Conservation (phyloP, 2,888 invertebrate species). For the Diloba caeruleocephala region DNA sequence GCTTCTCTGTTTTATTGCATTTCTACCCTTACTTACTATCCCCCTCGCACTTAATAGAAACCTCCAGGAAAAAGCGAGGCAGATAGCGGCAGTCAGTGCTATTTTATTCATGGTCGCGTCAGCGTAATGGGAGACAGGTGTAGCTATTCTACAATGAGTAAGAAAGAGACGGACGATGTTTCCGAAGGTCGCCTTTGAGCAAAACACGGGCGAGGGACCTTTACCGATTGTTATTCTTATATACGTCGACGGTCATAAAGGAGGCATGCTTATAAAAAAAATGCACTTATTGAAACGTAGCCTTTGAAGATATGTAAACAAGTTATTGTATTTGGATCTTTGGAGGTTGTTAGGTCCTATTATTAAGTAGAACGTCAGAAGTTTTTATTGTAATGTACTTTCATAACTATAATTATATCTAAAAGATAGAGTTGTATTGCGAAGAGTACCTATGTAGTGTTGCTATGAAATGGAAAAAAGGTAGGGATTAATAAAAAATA, state of each 20-base stretch:
- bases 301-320: conserved; percentile 69
- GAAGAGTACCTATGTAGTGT: too few species aligned
- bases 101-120: conserved; percentile 81
- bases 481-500: too few species aligned
- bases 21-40: conserved; percentile 66
- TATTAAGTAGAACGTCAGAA: conserved; percentile 6
- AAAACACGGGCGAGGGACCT: conserved; percentile 78
- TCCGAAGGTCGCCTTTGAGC: conserved; percentile 74
- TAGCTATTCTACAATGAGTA: conserved; percentile 64
- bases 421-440: too few species aligned
- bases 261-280: conserved; percentile 65
- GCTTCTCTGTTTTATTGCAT: conserved; percentile 80
- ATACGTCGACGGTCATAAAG: conserved; percentile 53
- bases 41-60: conserved; percentile 61
- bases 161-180: conserved; percentile 69
- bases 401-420: not conserved
- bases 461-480: too few species aligned
- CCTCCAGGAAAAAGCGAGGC: conserved; percentile 66
- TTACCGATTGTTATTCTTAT: conserved; percentile 80
- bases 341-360: not conserved
- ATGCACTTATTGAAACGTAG: conserved; percentile 73
- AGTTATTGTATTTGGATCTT: conserved; percentile 30
- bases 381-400: conserved; percentile 15
- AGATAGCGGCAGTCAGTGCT: conserved; percentile 71
- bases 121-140: conserved; percentile 68